Conservation (phyloP, 1,140 invertebrate genomes). For the Centruroides sculpturatus region DNA sequence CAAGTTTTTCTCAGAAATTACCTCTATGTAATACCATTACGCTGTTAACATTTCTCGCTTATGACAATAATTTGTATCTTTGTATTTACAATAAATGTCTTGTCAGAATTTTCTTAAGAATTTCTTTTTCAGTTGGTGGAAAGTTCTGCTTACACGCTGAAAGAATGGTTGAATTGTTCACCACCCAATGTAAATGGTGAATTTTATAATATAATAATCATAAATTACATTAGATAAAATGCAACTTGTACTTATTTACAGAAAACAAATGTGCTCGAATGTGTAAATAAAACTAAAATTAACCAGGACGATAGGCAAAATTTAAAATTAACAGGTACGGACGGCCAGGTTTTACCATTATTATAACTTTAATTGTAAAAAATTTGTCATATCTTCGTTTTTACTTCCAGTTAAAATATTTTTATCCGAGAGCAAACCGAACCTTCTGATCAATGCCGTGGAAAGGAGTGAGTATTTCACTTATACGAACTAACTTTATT, state of each 20-base stretch:
- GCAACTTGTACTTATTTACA: neutral
- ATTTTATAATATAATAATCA: neutral
- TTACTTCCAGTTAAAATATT: slow-evolving; percentile 37
- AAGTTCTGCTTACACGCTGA: neutral
- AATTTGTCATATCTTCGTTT: neutral
- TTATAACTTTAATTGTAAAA: too few relatives aligned
- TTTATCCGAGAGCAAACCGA: slow-evolving; percentile 30
- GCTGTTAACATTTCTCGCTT: too few relatives aligned
- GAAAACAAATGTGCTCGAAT: slow-evolving; percentile 8
- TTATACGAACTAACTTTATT: too few relatives aligned
- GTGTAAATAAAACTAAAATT: slow-evolving; percentile 19
- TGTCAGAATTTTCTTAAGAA: slow-evolving; percentile 57
- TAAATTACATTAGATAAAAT: too few relatives aligned
- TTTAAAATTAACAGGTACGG: slow-evolving; percentile 35
- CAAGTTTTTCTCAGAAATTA: too few relatives aligned
- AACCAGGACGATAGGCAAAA: slow-evolving; percentile 32
- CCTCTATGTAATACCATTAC: too few relatives aligned
- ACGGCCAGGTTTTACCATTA: too few relatives aligned
- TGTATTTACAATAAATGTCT: slow-evolving; percentile 29
- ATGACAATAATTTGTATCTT: too few relatives aligned
- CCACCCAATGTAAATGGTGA: slow-evolving; percentile 14
- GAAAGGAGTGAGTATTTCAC: slow-evolving; percentile 17
- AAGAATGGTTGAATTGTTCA: neutral
- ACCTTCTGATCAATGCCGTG: slow-evolving; percentile 33
- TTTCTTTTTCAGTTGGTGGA: slow-evolving; percentile 26